These are phyloP conservation scores for Heliconius himera DNA, from an alignment of 1,140 invertebrate genomes.

Conservation along the genomic window DNA sequence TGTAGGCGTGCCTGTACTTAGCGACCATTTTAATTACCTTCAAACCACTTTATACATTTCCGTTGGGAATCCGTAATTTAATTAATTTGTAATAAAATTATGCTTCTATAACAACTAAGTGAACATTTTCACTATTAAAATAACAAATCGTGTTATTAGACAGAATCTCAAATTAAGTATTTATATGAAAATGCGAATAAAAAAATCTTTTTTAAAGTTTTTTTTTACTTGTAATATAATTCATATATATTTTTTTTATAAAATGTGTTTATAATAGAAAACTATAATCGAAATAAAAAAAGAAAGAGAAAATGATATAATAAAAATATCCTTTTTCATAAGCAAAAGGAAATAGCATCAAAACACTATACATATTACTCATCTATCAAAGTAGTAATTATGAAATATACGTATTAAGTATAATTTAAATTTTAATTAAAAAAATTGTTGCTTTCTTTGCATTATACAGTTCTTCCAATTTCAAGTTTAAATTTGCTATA, in stretches of 20 bases:
- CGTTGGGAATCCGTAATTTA: slow-evolving; percentile 31
- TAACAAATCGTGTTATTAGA: slow-evolving; percentile 3
- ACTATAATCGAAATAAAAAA: no score
- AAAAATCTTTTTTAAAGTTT: background rate
- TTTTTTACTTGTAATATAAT: background rate
- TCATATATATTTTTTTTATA: background rate
- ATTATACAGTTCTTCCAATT: no score
- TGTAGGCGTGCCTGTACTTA: slow-evolving; percentile 29
- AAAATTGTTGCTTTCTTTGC: no score
- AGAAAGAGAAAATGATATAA: no score
- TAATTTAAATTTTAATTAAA: no score
- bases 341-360: no score
- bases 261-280: no score
- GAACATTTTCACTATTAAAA: background rate
- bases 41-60: slow-evolving; percentile 33
- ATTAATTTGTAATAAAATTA: slow-evolving; percentile 25
- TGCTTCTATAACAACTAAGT: background rate
- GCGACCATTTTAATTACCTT: slow-evolving; percentile 32
- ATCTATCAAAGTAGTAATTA: no score
- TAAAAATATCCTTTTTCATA: no score
- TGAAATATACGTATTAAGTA: no score
- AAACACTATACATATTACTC: no score
- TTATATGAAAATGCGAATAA: background rate
- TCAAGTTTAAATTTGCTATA: no score
- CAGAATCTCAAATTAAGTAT: background rate